Conservation (phyloP, 1,140 invertebrate genomes). For the Homarus americanus region DNA sequence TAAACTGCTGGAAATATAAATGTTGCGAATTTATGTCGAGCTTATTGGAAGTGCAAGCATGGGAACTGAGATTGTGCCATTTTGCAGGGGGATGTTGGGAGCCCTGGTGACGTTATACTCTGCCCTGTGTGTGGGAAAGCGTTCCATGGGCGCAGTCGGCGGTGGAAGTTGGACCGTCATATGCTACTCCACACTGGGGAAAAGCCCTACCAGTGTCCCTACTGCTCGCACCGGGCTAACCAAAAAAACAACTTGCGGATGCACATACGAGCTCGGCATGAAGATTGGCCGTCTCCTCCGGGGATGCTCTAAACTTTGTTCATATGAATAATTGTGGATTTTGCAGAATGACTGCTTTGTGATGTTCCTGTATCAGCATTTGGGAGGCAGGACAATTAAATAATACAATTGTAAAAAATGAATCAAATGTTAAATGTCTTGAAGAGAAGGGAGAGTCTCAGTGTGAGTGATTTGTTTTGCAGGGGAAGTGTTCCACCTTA, state of each 20-base stretch:
- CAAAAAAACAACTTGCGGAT: slow-evolving; percentile 94
- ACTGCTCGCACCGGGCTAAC: slow-evolving; percentile 94
- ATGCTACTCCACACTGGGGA: slow-evolving; percentile 95
- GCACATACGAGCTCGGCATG: slow-evolving; percentile 95
- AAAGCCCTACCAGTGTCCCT: slow-evolving; percentile 93
- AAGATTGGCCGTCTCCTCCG: slow-evolving; percentile 96
- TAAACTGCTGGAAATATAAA: slow-evolving; percentile 8
- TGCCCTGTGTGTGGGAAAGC: slow-evolving; percentile 67
- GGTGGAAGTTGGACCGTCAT: slow-evolving; percentile 80
- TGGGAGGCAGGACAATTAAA: neutral
- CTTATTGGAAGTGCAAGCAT: slow-evolving; percentile 32
- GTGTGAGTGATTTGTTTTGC: slow-evolving; percentile 52
- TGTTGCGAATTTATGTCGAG: neutral
- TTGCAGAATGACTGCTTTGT: neutral
- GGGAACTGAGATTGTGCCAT: slow-evolving; percentile 71
- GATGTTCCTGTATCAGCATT: neutral
- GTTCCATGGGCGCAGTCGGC: slow-evolving; percentile 66
- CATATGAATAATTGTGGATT: neutral
- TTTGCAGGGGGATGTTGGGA: slow-evolving; percentile 69
- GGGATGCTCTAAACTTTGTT: slow-evolving; percentile 64
- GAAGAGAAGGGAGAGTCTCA: slow-evolving; percentile 2
- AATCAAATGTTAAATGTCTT: neutral
- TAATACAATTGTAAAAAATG: neutral
- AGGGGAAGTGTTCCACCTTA: slow-evolving; percentile 50
- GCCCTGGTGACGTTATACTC: slow-evolving; percentile 67